Evolutionary conservation across 2,113 vertebrate genomes (phyloP), one percentile per base, ranked within the genome.

Genomic region (Cebidichthys violaceus): DNA sequence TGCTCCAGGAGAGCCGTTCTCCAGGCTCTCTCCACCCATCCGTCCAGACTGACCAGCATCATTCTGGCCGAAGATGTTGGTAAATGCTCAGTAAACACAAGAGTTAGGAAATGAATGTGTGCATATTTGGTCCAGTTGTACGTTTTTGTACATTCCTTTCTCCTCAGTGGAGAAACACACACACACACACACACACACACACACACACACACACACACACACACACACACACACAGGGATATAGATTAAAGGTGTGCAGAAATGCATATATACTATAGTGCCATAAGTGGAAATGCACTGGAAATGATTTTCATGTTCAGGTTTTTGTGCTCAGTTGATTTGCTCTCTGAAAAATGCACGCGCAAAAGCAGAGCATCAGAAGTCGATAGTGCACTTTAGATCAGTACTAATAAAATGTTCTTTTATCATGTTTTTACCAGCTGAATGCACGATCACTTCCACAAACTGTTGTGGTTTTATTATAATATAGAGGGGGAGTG

Each of bases 61-160:
- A 97, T 99, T 86, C 94, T 98, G 8, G 98, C 97, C 1, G 97
- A 99, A 92, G 98, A 99, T 81, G 92, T 97, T 70, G 94, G 97
- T 99, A 94, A 96, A 93, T 94, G 15, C 18, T 18, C 5, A 8
- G 6, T 22, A 2, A 50, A 54, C 45, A 37, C 11, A 22, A 27
- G 3, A n/a, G 54, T 57, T 18, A 22, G 39, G 11, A 24, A 33
- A 31, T 31, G 0, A 2, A 41, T 54, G 6, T 6, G 14, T 54
- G 6, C 24, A 11, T 3, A 37, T 14, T 17, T 33, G 3, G 10
- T 54, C 0, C 9, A 29, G 33, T 22, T 29, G 47, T 35, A 9
- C 3, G 17, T 54, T 70, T 35, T 66, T n/a, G n/a, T n/a, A n/a
- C n/a, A n/a, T n/a, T n/a, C n/a, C n/a, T n/a, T n/a, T n/a, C n/a